Base-by-base conservation (phyloP, 2,113 vertebrate species). In the Benitochromis conjunctus region DNA sequence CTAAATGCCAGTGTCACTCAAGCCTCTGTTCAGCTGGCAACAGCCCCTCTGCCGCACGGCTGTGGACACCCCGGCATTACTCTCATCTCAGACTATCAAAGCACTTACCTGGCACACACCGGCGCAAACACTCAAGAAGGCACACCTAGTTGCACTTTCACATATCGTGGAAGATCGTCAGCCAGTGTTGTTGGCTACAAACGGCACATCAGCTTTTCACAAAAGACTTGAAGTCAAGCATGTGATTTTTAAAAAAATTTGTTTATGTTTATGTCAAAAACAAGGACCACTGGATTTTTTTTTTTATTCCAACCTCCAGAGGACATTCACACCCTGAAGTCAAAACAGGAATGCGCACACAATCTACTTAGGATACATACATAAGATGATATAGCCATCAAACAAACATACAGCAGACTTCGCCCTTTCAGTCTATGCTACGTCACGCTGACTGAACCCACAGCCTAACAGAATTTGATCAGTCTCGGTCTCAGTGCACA, bases 1-100 rank as follows among this genome's bases (percentile, higher is more conserved):
- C 94, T 95, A 96, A 96, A 94, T 93, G 88, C 90, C 94, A 91
- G 82, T 93, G 93, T 95, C 95, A 96, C 80, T 96, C 94, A 96
- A 86, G 79, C 58, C 92, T 92, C 82, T 91, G 91, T 93, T 92
- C 83, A 82, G 86, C 88, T 95, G 92, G 92, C 92, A 85, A 56
- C 83, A 54, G 83, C 79, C 60, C 82, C 78, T 86, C 81, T 79
- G 55, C 84, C 81, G 86, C 88, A 46, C 71, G 19, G 82, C 80
- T 21, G 74, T 5, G 51, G 81, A 80, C 56, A 48, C 71, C 31
- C 62, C 34, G 16, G 62, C 85, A 84, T 60, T 74, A 14, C 31
- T 84, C 64, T 80, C 84, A 66, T 86, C 89, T 48, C 55, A 24
- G 48, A 38, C 54, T 21, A 79, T 88, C 82, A 86, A 55, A 91